Conservation (phyloP, 2,888 invertebrate genomes). For the Drosophila vallismaia region DNA sequence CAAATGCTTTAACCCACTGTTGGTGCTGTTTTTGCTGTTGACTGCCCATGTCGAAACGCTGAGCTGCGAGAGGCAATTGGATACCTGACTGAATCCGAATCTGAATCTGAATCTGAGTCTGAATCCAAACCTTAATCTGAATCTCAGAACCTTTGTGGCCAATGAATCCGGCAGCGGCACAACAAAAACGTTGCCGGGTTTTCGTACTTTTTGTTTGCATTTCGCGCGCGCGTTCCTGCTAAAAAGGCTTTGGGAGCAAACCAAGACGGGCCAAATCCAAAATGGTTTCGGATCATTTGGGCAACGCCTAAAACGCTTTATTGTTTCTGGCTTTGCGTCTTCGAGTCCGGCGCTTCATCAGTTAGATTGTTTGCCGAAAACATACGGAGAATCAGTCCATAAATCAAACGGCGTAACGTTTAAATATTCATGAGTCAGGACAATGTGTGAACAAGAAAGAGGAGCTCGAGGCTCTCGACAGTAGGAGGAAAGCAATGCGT, state of each 20-base stretch:
- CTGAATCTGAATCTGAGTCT: slow-evolving; percentile 24
- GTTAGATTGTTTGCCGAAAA: slow-evolving; percentile 22
- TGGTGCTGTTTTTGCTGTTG: slow-evolving; percentile 40
- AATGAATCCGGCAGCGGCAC: slow-evolving; percentile 65
- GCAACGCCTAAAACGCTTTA: slow-evolving; percentile 71
- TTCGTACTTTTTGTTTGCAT: slow-evolving; percentile 10
- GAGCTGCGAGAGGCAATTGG: slow-evolving; percentile 63
- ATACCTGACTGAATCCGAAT: slow-evolving; percentile 61
- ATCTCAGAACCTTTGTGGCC: slow-evolving; percentile 52
- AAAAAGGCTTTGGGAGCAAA: not conserved
- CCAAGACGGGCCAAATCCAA: slow-evolving; percentile 11
- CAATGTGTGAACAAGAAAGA: slow-evolving; percentile 44
- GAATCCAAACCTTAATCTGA: slow-evolving; percentile 28
- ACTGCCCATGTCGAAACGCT: slow-evolving; percentile 63
- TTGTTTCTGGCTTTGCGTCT: slow-evolving; percentile 53
- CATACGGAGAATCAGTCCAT: slow-evolving; percentile 43
- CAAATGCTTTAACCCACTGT: slow-evolving; percentile 12
- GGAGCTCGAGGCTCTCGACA: slow-evolving; percentile 17
- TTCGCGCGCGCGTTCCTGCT: slow-evolving; percentile 38
- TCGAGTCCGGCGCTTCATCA: slow-evolving; percentile 44
- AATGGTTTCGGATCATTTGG: slow-evolving; percentile 52
- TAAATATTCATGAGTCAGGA: slow-evolving; percentile 77
- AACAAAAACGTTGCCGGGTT: slow-evolving; percentile 39
- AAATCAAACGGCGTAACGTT: slow-evolving; percentile 68
- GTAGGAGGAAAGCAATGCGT: slow-evolving; percentile 45